Evolutionary conservation across 1,140 invertebrate genomes (phyloP).

Genomic region (Polyergus mexicanus): DNA sequence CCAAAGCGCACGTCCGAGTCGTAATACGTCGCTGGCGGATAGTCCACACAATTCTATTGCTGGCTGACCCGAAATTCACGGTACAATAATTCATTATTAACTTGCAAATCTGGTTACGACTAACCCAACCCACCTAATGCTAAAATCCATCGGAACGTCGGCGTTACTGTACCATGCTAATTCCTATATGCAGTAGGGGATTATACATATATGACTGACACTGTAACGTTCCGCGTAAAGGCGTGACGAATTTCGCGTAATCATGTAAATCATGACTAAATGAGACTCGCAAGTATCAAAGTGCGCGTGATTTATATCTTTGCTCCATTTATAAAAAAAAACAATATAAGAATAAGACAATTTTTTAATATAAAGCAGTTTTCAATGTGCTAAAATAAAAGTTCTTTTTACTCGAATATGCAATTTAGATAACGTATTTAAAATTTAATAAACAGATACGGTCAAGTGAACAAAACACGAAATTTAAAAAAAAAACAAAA

Average conservation of each 20-base stretch:
- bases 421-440: neutral
- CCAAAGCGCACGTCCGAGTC: slow-evolving; percentile 48
- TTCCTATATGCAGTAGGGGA: slow-evolving; percentile 45
- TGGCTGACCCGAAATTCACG: slow-evolving; percentile 72
- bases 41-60: slow-evolving; percentile 68
- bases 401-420: neutral
- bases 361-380: slow-evolving; percentile 7
- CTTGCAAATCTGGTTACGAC: slow-evolving; percentile 70
- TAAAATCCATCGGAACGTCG: slow-evolving; percentile 69
- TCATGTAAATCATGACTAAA: slow-evolving; percentile 51
- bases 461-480: neutral
- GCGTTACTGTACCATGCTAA: slow-evolving; percentile 61
- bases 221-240: slow-evolving; percentile 45
- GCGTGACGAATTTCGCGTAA: slow-evolving; percentile 56
- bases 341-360: neutral
- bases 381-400: neutral
- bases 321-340: neutral
- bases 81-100: slow-evolving; percentile 75
- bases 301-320: neutral
- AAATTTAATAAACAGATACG: slow-evolving; percentile 6
- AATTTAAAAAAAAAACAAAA: slow-evolving; percentile 8
- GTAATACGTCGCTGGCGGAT: slow-evolving; percentile 40
- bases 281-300: slow-evolving; percentile 30
- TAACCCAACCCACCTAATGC: slow-evolving; percentile 53
- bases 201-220: slow-evolving; percentile 60